Percentiles rank a stretch among this genome's conserved stretches.
phyloP scores from a whole-genome alignment of 2,888 invertebrate genomes.

The Mythimna albipuncta region DNA sequence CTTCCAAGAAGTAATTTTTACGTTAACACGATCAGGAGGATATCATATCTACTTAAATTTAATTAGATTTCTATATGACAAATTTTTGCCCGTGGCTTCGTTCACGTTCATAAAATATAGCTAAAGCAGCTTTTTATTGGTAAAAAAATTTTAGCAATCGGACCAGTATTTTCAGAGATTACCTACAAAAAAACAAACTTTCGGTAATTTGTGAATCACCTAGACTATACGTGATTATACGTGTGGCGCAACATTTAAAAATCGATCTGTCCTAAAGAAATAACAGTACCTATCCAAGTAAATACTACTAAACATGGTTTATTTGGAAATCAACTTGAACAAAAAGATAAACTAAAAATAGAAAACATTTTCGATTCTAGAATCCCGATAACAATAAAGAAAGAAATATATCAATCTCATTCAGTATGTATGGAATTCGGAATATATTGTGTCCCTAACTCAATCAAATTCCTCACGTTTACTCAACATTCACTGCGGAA shows the following conservation, averaged over 20 bases:
- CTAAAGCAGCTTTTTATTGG: no score
- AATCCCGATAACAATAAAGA: background rate
- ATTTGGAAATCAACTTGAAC: background rate
- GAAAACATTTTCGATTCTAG: slow-evolving; percentile 1
- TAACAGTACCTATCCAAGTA: background rate
- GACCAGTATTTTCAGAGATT: no score
- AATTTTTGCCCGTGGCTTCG: no score
- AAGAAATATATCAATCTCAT: slow-evolving; percentile 22
- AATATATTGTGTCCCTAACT: slow-evolving; percentile 23
- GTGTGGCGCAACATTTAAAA: no score
- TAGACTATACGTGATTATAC: no score
- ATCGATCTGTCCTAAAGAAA: background rate
- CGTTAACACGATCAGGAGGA: background rate
- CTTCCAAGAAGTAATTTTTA: slow-evolving; percentile 16
- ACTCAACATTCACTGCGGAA: background rate
- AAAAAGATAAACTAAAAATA: background rate
- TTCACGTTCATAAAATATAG: no score
- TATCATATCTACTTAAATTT: slow-evolving; percentile 7
- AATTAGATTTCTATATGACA: background rate
- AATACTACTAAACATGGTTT: no score
- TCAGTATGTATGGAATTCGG: slow-evolving; percentile 22
- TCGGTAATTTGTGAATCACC: no score
- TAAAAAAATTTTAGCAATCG: no score
- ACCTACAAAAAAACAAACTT: no score
- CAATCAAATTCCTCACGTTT: slow-evolving; percentile 36